Conservation (phyloP, 2,113 vertebrate genomes). For the Takifugu flavidus region DNA sequence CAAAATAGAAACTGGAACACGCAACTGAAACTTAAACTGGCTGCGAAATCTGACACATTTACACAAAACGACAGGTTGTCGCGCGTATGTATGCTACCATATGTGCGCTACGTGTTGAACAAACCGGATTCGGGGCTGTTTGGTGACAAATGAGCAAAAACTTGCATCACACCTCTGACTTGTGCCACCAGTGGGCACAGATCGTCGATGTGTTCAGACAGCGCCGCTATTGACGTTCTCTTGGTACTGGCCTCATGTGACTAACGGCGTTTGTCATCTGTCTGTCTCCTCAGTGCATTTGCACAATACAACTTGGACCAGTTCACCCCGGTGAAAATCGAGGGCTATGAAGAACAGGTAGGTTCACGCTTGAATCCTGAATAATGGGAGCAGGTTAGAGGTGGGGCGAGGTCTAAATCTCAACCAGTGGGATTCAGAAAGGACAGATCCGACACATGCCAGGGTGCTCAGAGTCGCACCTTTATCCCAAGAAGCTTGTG, state of each 20-base stretch:
- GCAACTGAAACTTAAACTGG: too few relatives aligned
- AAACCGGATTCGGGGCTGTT: too few relatives aligned
- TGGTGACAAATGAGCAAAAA: too few relatives aligned
- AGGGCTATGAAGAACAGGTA: slow-evolving; percentile 94
- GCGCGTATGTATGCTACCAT: too few relatives aligned
- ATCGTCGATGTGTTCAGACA: too few relatives aligned
- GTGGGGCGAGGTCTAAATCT: background rate
- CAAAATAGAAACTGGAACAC: too few relatives aligned
- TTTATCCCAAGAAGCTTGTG: background rate
- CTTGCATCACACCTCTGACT: too few relatives aligned
- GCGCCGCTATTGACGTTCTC: too few relatives aligned
- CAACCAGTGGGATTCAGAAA: background rate
- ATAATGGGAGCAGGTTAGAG: background rate
- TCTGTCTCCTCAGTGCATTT: slow-evolving; percentile 83
- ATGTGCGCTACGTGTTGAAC: too few relatives aligned
- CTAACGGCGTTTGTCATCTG: background rate
- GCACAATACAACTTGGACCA: slow-evolving; percentile 98
- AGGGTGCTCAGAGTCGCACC: background rate
- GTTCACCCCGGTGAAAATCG: slow-evolving; percentile 94
- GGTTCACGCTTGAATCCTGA: background rate
- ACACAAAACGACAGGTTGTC: too few relatives aligned
- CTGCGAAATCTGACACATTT: too few relatives aligned
- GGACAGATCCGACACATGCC: background rate
- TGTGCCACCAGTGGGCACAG: too few relatives aligned
- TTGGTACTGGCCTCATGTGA: background rate